Evolutionary conservation across 2,888 invertebrate species (phyloP).

Genomic region (Drosophila eohydei): DNA sequence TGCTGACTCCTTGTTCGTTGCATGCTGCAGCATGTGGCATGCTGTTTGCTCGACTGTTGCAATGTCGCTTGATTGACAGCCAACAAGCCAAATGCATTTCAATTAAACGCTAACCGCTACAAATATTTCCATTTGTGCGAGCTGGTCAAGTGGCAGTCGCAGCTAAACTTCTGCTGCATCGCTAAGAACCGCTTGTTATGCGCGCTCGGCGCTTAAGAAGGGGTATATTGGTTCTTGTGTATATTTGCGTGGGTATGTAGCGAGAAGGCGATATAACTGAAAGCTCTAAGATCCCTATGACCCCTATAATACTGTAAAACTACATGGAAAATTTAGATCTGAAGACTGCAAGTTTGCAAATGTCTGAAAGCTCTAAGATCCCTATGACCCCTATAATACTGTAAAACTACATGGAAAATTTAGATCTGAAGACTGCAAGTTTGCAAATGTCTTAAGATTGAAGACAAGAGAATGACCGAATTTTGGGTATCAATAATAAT

Average conservation of each 20-base stretch:
- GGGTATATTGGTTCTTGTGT: conserved; percentile 1
- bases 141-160: conserved; percentile 67
- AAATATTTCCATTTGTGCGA: conserved; percentile 75
- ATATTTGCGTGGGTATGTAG: neutral
- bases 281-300: too few relatives aligned
- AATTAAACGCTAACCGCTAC: conserved; percentile 82
- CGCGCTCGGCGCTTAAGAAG: neutral
- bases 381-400: too few relatives aligned
- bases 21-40: conserved; percentile 12
- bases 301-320: too few relatives aligned
- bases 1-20: neutral
- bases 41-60: conserved; percentile 18
- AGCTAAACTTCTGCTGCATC: conserved; percentile 23
- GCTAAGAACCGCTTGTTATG: conserved; percentile 15
- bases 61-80: conserved; percentile 74
- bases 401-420: too few relatives aligned
- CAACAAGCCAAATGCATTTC: conserved; percentile 81
- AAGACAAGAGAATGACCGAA: too few relatives aligned
- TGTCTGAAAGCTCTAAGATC: too few relatives aligned
- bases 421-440: too few relatives aligned
- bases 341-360: too few relatives aligned
- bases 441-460: too few relatives aligned
- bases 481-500: too few relatives aligned
- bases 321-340: too few relatives aligned
- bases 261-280: too few relatives aligned